Conservation (phyloP, 2,888 invertebrate genomes). For the Sphecodes monilicornis region DNA sequence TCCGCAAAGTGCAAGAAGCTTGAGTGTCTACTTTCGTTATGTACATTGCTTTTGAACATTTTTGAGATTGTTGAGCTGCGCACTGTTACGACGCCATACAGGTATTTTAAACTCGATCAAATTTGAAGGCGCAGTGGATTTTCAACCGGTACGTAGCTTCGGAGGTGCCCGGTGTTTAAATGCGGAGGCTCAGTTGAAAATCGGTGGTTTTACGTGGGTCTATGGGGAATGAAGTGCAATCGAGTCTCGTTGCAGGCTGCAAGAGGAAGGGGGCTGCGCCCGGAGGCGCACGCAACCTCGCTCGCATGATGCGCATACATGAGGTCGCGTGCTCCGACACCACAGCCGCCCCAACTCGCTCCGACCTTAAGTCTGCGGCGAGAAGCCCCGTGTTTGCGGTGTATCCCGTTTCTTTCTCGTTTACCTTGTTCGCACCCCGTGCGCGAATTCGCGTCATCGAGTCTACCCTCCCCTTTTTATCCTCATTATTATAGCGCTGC, state of each 20-base stretch:
- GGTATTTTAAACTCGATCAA: background rate
- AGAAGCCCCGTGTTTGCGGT: constrained; percentile 80
- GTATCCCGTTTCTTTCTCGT: constrained; percentile 80
- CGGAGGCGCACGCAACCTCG: constrained; percentile 31
- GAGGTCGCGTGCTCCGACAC: constrained; percentile 70
- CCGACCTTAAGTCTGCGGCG: constrained; percentile 81
- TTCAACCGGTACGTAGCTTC: background rate
- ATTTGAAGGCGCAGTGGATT: background rate
- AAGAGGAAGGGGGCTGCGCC: constrained; percentile 14
- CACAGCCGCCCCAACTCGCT: constrained; percentile 68
- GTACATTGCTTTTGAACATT: too few relatives aligned
- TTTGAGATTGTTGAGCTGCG: too few relatives aligned
- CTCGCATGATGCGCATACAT: constrained; percentile 34
- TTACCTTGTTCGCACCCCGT: constrained; percentile 69
- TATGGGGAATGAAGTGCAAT: background rate
- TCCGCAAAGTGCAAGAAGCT: too few relatives aligned
- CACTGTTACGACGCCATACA: too few relatives aligned
- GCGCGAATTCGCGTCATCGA: constrained; percentile 47
- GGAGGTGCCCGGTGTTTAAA: background rate
- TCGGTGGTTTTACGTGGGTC: background rate
- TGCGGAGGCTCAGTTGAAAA: background rate
- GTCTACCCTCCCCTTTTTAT: background rate
- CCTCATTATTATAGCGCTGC: background rate
- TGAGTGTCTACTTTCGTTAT: too few relatives aligned
- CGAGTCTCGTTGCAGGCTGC: background rate